Evolutionary conservation across 2,113 vertebrate genomes (phyloP), one percentile per base, ranked within the genome.

Genomic region (Gambusia holbrooki): DNA sequence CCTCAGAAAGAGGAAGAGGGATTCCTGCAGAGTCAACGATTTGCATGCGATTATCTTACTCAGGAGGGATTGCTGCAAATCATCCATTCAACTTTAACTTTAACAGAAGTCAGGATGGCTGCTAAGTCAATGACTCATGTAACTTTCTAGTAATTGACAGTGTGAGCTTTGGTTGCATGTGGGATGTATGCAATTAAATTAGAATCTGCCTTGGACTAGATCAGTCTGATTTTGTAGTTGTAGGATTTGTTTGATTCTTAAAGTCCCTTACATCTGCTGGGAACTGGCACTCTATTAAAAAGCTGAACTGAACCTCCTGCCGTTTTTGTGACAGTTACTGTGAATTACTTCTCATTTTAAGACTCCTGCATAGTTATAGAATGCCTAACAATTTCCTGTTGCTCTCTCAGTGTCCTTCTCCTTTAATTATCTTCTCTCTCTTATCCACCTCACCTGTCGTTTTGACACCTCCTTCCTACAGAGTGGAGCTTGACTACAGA

Each of bases 401-500:
- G 42, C 76, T 70, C 80, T 73, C 79, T 90, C 79, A 83, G 51
- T 62, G 66, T 82, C 88, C 86, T 87, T 80, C 86, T 77, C 63
- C 80, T 87, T 84, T 90, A 87, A 87, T 91, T 62, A 71, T 82
- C 81, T 87, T 81, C 81, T 65, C 62, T 82, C 62, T 80, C 87
- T 84, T 90, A 87, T 87, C 90, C 54, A 69, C 81, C 80, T 87
- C 81, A 80, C 69, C 64, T 81, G 81, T 73, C 77, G 69, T 84
- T 65, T 81, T 83, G 62, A 40, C 79, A 54, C 86, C 87, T 85
- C 64, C 62, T 80, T 68, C 70, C 42, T 62, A 78, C 45, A 48
- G 45, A 48, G 45, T 48, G 45, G 4, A 80, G 80, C 84, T 79
- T 80, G 66, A 78, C 82, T 69, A 65, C 68, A 76, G 61, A 85